A percentile compares a stretch with the other conserved stretches of the same genome.
phyloP scores from a whole-genome alignment of 2,113 vertebrate genomes.

The Oreocharis arfaki region DNA sequence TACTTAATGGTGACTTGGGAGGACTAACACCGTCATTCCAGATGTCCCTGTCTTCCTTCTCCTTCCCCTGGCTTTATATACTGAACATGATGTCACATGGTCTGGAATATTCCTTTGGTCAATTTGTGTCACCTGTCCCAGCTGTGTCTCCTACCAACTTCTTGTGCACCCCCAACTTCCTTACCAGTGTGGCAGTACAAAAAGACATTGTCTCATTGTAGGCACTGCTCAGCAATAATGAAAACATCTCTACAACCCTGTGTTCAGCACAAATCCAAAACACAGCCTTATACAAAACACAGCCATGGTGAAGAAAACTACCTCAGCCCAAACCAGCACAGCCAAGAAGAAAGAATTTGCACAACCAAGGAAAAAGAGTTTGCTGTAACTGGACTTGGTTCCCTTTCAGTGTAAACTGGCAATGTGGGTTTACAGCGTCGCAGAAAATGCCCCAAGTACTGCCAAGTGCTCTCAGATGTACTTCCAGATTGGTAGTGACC shows the following conservation, averaged over 20 bases:
- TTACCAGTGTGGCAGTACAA: background rate
- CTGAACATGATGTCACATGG: background rate
- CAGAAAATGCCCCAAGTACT: background rate
- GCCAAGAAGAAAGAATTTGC: background rate
- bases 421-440: background rate
- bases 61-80: background rate
- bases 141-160: background rate
- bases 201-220: background rate
- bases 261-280: background rate
- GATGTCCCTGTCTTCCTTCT: accelerated
- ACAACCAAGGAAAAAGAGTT: background rate
- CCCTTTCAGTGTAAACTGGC: background rate
- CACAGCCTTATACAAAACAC: background rate
- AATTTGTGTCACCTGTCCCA: background rate
- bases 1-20: background rate
- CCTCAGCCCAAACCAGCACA: background rate
- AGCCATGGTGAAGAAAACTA: background rate
- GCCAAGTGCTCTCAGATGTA: background rate
- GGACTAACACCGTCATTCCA: background rate
- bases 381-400: background rate
- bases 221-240: background rate
- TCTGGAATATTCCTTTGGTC: background rate
- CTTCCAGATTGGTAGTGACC: background rate
- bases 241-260: background rate
- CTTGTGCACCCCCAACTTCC: background rate